Conservation (phyloP, 2,113 vertebrate genomes). For the Delphinus delphis region DNA sequence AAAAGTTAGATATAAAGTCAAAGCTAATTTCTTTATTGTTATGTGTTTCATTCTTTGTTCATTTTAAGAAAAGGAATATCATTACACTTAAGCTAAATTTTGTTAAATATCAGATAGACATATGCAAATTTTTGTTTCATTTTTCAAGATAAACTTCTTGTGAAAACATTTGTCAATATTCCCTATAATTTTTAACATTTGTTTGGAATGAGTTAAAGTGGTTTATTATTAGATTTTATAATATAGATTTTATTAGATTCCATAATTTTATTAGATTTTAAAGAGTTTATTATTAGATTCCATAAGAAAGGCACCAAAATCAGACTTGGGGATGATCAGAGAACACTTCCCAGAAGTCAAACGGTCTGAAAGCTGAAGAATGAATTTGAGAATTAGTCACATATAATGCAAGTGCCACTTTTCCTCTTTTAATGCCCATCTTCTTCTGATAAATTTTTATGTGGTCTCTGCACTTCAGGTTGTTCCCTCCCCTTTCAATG, state of each 20-base stretch:
- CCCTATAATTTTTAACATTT: background rate
- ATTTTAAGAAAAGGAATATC: background rate
- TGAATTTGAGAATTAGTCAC: background rate
- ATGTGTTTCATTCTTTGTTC: background rate
- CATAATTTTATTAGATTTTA: no score
- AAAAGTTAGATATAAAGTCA: background rate
- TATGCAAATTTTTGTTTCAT: background rate
- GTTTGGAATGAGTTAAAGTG: background rate
- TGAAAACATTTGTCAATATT: background rate
- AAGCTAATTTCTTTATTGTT: background rate
- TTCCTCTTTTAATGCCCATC: background rate
- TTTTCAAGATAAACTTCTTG: background rate
- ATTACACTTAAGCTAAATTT: background rate
- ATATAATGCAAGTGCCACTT: background rate
- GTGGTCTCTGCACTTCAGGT: background rate
- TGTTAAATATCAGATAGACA: background rate
- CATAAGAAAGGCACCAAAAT: background rate
- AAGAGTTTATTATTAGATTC: background rate
- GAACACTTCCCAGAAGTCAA: background rate
- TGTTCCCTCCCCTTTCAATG: background rate
- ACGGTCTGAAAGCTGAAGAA: background rate
- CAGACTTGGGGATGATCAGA: background rate
- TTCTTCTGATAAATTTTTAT: background rate
- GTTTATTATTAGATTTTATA: background rate
- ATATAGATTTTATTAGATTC: no score